phyloP scores from a whole-genome alignment of 2,113 vertebrate genomes.

The Eudyptes chrysolophus region DNA sequence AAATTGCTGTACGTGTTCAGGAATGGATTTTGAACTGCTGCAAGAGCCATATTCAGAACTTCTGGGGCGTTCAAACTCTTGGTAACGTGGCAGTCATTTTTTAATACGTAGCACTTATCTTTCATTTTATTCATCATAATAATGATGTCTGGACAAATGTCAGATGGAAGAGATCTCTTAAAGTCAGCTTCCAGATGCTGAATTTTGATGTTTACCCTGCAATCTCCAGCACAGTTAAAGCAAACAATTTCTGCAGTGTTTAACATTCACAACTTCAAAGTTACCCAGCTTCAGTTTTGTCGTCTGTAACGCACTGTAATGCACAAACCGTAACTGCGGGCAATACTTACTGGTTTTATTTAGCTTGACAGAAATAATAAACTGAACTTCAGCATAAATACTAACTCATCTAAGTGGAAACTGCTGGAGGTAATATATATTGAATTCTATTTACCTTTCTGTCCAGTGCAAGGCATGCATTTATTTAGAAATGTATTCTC shows the following conservation, averaged over 20 bases:
- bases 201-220: not conserved
- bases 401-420: not conserved
- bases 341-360: not conserved
- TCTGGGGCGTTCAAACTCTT: not conserved
- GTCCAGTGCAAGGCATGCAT: not conserved
- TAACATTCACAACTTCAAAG: not conserved
- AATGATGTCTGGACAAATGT: constrained; percentile 39
- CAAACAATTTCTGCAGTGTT: not conserved
- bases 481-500: not conserved
- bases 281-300: not conserved
- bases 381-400: not conserved
- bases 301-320: not conserved
- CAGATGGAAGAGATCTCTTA: not conserved
- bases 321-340: not conserved
- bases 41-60: not conserved
- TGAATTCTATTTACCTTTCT: not conserved
- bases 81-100: not conserved
- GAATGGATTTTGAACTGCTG: not conserved
- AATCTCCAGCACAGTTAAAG: constrained; percentile 4
- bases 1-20: not conserved
- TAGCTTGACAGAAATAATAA: not conserved
- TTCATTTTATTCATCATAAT: not conserved
- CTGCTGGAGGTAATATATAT: not conserved
- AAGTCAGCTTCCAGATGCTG: not conserved
- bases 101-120: not conserved